Evolutionary conservation across 2,797 vertebrate genomes (phyloP), one percentile per base, ranked within the genome.

Genomic region (Anolis apletophallus): DNA sequence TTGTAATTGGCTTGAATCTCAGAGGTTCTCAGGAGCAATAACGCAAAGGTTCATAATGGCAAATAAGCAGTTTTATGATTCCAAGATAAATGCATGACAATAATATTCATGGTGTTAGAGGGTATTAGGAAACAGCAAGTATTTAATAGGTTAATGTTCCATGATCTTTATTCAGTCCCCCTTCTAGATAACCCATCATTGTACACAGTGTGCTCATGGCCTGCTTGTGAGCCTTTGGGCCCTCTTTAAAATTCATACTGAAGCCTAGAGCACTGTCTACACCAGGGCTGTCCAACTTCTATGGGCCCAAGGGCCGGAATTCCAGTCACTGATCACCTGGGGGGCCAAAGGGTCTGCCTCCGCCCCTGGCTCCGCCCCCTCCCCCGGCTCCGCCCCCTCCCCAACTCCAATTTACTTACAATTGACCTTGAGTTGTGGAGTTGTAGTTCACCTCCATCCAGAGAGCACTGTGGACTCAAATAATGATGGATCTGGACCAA

Each of bases 1-100:
- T 81, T 19, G 69, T 88, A 91, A 94, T 81, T 13, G 89, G 84
- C 55, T 14, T 78, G 85, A 69, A 79, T 84, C 75, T 84, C 81
- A 81, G 64, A 77, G 50, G 1, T 84, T 87, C 75, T 81, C 16
- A 64, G 68, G 55, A 34, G 79, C 61, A 36, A 34, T 76, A 89
- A 77, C 34, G 46, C 21, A 88, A 83, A 34, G 0, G 14, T 80
- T 79, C 74, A 72, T 73, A 89, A 61, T 32, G 85, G 87, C 32
- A 14, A 90, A 40, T 3, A 80, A 88, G 87, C 57, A 77, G 1
- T 13, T 0, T 46, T 29, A 1, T n/a, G 79, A 88, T 90, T 87
- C 68, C 77, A n/a, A 84, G 81, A 55, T 26, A 46, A 26, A 5
- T 76, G 36, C 81, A 64, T 90, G 74, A 1, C 6, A 55, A 0